These are phyloP conservation scores for Pardosa pseudoannulata DNA, from an alignment of 2,888 invertebrate genomes.

Conservation along the genomic window DNA sequence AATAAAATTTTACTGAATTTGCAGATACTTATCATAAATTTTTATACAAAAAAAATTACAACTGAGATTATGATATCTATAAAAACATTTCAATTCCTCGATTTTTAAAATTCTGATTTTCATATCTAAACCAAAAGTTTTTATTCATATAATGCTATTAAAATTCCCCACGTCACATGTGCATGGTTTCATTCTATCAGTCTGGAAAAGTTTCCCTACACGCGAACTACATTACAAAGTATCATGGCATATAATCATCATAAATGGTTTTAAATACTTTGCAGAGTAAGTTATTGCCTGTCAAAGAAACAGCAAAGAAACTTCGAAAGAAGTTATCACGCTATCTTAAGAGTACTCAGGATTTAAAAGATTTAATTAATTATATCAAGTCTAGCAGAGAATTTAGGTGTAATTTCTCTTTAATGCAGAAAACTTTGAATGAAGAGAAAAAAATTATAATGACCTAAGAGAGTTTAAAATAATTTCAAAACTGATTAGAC, in stretches of 20 bases:
- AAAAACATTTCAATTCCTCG: too few relatives aligned
- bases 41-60: too few relatives aligned
- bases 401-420: neutral
- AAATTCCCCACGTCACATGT: neutral
- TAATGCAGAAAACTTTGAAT: too few relatives aligned
- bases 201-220: neutral
- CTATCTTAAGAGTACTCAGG: neutral
- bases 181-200: neutral
- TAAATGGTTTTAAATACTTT: neutral
- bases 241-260: neutral
- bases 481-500: too few relatives aligned
- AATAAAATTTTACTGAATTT: too few relatives aligned
- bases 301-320: neutral
- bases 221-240: neutral
- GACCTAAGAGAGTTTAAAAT: too few relatives aligned
- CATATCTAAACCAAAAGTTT: too few relatives aligned
- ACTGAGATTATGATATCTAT: too few relatives aligned
- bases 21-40: too few relatives aligned
- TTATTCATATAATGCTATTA: too few relatives aligned
- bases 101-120: too few relatives aligned
- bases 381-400: neutral
- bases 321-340: neutral
- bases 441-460: too few relatives aligned
- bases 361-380: slow-evolving; percentile 8
- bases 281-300: neutral